Conservation (phyloP, 1,140 invertebrate species). For the Anoplophora glabripennis region DNA sequence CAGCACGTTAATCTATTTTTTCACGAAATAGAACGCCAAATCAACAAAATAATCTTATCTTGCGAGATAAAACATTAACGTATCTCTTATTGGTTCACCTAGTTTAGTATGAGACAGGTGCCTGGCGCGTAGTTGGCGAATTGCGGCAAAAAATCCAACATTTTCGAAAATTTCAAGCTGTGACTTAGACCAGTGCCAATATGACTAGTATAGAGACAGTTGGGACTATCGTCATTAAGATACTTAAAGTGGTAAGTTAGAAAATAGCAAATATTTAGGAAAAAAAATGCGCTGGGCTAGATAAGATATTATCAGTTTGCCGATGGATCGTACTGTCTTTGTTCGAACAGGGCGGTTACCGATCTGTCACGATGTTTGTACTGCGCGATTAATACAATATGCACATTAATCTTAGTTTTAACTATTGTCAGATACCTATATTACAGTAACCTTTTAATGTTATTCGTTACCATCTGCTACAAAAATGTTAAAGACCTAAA, state of each 20-base stretch:
- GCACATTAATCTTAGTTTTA: no score
- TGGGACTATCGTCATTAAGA: conserved; percentile 72
- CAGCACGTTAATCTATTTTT: neutral
- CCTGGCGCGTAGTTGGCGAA: no score
- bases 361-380: no score
- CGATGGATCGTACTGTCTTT: no score
- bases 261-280: neutral
- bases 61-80: conserved; percentile 16
- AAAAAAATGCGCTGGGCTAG: neutral
- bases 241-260: conserved; percentile 72
- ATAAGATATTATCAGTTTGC: no score
- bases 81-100: conserved; percentile 26
- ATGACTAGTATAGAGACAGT: conserved; percentile 75
- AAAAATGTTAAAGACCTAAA: no score
- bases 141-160: neutral
- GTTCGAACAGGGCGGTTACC: no score
- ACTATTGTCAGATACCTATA: no score
- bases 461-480: no score
- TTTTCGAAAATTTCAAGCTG: neutral
- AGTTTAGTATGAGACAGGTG: conserved; percentile 25
- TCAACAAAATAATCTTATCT: conserved; percentile 30
- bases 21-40: conserved; percentile 10
- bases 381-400: no score
- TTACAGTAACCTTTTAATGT: no score
- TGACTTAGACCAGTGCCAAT: conserved; percentile 38